A percentile compares a stretch with the other conserved stretches of the same genome.
phyloP scores from a whole-genome alignment of 2,113 vertebrate genomes.

The Zapus hudsonius region DNA sequence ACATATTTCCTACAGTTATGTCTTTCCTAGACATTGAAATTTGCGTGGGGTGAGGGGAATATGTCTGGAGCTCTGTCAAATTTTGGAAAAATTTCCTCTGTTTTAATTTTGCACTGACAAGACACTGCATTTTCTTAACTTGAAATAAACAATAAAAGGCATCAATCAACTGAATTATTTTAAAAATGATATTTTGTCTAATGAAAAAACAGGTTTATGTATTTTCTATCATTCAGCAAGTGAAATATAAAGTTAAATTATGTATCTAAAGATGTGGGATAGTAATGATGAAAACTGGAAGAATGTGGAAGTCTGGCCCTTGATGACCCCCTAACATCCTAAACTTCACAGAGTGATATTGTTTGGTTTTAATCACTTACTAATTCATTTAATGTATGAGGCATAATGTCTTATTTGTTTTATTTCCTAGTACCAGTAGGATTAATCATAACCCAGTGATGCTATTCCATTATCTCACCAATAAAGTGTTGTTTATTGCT shows the following conservation, averaged over 20 bases:
- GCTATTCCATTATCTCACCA: not conserved
- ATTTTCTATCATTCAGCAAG: not conserved
- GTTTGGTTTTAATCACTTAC: not conserved
- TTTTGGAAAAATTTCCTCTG: not conserved
- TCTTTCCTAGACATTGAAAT: not conserved
- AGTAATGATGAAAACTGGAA: not conserved
- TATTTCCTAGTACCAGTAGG: not conserved
- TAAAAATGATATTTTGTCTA: not conserved
- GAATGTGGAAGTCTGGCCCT: not conserved
- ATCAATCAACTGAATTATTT: not conserved
- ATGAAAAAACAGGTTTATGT: not conserved
- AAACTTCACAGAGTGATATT: not conserved
- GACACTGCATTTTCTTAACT: not conserved
- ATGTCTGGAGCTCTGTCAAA: not conserved
- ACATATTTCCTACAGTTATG: too few relatives aligned
- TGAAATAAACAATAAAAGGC: not conserved
- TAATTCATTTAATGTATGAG: not conserved
- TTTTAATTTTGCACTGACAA: not conserved
- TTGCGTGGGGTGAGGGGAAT: not conserved
- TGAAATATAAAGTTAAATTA: not conserved
- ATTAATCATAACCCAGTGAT: not conserved
- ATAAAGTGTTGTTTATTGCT: not conserved
- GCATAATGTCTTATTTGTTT: not conserved
- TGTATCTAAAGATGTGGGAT: not conserved
- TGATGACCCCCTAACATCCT: not conserved